Evolutionary conservation across 2,888 invertebrate genomes (phyloP).

Genomic region (Beris morrisii): DNA sequence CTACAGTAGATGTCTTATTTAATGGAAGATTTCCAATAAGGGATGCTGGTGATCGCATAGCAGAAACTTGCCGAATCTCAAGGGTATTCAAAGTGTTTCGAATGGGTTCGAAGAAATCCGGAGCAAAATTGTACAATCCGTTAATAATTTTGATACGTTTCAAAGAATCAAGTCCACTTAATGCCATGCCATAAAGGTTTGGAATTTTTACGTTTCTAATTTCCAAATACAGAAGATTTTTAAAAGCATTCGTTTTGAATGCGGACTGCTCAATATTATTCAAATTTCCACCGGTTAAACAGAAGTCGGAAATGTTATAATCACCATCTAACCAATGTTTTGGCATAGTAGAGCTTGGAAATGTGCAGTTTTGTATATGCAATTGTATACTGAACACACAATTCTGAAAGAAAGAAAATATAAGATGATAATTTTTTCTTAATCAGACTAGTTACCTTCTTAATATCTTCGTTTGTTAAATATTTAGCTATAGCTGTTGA

Average conservation of each 20-base stretch:
- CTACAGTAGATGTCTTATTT: not conserved
- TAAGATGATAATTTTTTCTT: too few species aligned
- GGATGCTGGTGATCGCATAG: not conserved
- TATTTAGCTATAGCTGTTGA: too few species aligned
- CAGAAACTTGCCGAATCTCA: too few species aligned
- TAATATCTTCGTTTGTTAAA: too few species aligned
- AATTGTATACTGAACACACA: slow-evolving; percentile 30
- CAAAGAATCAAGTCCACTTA: not conserved
- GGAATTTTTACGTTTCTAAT: not conserved
- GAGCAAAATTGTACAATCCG: too few species aligned
- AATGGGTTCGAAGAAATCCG: too few species aligned
- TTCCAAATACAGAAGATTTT: not conserved
- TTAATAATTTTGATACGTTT: not conserved
- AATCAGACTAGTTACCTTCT: too few species aligned
- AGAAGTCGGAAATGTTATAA: not conserved
- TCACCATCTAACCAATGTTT: not conserved
- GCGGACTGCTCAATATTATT: not conserved
- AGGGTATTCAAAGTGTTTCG: too few species aligned
- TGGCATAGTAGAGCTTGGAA: not conserved
- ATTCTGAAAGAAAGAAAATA: too few species aligned
- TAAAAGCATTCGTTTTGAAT: not conserved
- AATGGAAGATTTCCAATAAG: not conserved
- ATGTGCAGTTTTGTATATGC: not conserved
- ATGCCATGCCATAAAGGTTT: not conserved
- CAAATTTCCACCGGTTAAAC: not conserved